Evolutionary conservation across 1,140 invertebrate genomes (phyloP), one percentile per base, ranked within the genome.

Genomic region (Lepidurus arcticus): DNA sequence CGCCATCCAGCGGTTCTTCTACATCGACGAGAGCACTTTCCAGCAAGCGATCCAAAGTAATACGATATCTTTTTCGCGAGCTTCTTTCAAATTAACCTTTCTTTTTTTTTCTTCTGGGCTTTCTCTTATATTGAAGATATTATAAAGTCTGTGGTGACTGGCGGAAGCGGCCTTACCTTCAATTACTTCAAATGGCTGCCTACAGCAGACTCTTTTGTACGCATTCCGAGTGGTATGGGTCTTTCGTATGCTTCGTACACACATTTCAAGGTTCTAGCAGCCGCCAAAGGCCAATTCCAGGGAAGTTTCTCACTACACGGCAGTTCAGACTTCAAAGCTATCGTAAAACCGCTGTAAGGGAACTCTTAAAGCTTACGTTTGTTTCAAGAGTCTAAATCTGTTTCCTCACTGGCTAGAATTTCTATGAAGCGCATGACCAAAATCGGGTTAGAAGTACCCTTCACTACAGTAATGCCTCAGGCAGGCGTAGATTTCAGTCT

Each of bases 1-100:
- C 44, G 53, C 47, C 73, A 75, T 75, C 65, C 78, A 78, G 21
- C 78, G 78, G 9, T 75, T 78, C 78, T 78, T 74, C 73, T 44
- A 42, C 73, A 74, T 78, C 43, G 73, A 78, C 21, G 42, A 42
- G 7, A n/a, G 9, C 42, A 78, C 44, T 24, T 44, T 78, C 78
- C 13, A 74, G 11, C 26, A 75, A 24, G 24, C 75, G 4, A n/a
- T 78, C n/a, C 44, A 74, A 21, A 78, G 44, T 65, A 65, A 65
- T 65, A 21, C 16, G 53, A 4, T 65, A 21, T 10, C 8, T 65
- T 16, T 16, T 9, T 7, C 0, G 13, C 53, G n/a, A 65, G 13
- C n/a, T 13, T n/a, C 13, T 0, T 16, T 16, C 45, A 16, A 1
- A 13, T 65, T 21, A 65, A 65, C 53, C 8, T n/a, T 65, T 65